phyloP scores from a whole-genome alignment of 2,888 invertebrate genomes.

The Galeopsomyia nigrocyanea region DNA sequence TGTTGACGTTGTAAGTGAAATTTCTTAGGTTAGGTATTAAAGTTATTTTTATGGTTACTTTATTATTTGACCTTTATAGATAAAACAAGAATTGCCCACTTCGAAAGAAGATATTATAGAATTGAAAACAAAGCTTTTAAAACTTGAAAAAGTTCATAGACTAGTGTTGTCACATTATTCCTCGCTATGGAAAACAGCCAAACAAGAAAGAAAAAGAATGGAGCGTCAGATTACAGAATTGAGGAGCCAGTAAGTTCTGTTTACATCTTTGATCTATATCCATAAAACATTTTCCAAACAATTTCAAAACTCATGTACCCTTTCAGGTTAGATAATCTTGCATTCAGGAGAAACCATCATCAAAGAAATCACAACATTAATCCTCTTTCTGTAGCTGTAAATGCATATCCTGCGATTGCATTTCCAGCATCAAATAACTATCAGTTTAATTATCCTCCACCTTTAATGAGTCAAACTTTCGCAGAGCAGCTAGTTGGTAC shows the following conservation, averaged over 20 bases:
- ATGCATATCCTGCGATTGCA: neutral
- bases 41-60: neutral
- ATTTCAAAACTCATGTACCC: neutral
- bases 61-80: neutral
- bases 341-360: conserved; percentile 57
- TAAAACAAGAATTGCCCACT: neutral
- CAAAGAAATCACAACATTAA: neutral
- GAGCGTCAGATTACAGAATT: conserved; percentile 68
- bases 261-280: neutral
- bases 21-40: conserved; percentile 23
- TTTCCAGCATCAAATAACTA: neutral
- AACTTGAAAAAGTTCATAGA: conserved; percentile 59
- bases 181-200: conserved; percentile 70
- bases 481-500: neutral
- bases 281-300: neutral
- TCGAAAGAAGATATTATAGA: conserved; percentile 48
- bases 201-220: conserved; percentile 70
- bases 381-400: neutral
- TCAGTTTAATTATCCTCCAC: conserved; percentile 29
- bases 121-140: conserved; percentile 52
- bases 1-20: conserved; percentile 41
- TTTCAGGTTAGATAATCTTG: conserved; percentile 62
- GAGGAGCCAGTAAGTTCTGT: conserved; percentile 60
- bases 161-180: conserved; percentile 68
- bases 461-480: neutral